Evolutionary conservation across 2,113 vertebrate species (phyloP), one percentile per base, ranked within the genome.

Genomic region (mouse (Mus musculus)): DNA sequence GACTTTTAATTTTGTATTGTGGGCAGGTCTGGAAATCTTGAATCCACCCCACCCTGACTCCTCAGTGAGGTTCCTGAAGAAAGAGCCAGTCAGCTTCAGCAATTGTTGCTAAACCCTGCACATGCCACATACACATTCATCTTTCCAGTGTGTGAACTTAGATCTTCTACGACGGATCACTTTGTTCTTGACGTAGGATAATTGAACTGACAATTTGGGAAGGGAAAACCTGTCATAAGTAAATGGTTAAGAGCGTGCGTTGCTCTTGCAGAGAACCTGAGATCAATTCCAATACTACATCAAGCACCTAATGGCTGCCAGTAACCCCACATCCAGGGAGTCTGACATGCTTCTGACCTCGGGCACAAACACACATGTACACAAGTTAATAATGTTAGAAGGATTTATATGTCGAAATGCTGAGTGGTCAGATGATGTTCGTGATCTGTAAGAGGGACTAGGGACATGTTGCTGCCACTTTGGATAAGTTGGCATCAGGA

Each of bases 181-280:
- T 93, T 81, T 76, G 33, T 92, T 96, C 26, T 89, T 63, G 80
- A 89, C 78, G 28, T 5, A 52, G 67, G 36, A 73, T 91, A 93
- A 92, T 30, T 67, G 26, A 90, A 59, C 80, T 76, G 36, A 93
- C 59, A 63, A 46, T 86, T 72, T n/a, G 85, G 22, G 54, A 69
- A 89, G 61, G 17, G 8, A 28, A 69, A 92, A 63, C 56, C 33
- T 46, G 2, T n/a, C n/a, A 13, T 81, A 67, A 63, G 19, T 71
- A 22, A 26, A 22, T 28, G 13, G 24, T 28, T 84, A 63, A 42
- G 59, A 28, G 59, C 59, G 39, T 63, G 24, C 63, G 28, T 8
- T 63, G 59, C n/a, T 63, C 24, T 42, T 63, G 81, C 7, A 63
- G n/a, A 42, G 59, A 13, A 63, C 81, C 59, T 2, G n/a, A 63